Evolutionary conservation across 2,113 vertebrate species (phyloP), one percentile per base, ranked within the genome.

Genomic region (Notiomystis cincta): DNA sequence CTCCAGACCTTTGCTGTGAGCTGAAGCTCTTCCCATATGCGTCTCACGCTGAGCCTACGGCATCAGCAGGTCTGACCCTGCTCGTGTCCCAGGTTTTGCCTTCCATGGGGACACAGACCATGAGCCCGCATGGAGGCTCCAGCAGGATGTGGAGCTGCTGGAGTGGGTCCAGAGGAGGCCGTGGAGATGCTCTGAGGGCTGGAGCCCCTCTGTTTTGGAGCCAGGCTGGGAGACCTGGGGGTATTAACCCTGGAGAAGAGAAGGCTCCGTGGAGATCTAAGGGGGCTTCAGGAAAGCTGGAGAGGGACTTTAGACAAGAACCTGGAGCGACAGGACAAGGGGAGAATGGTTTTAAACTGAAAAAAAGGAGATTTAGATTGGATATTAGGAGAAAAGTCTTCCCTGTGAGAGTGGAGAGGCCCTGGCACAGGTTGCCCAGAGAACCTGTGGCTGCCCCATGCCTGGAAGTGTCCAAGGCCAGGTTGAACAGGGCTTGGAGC

Each of bases 71-170:
- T n/a, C 57, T 13, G 0, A 6, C 33, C 37, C 65, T 15, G 21
- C 71, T 45, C 6, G 0, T 6, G 2, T 20, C 35, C 56, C 3
- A 5, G 4, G 2, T 30, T 79, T 31, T 13, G 28, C 28, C 33
- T 73, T 38, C 30, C 7, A 0, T 4, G 25, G 53, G 21, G 2
- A 7, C 56, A 6, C 0, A 11, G 44, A 25, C 44, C 42, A 5
- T 0, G 3, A 56, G 27, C 35, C 31, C 10, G 2, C 1, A 0
- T 4, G 22, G n/a, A 65, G 44, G 15, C 31, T 72, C 57, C 50
- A 37, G 67, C 51, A 58, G 51, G 19, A 33, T 13, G 7, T 38
- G 50, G 37, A 73, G 51, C 23, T 38, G 37, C 51, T 58, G 44
- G 27, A 37, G 37, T 10, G 23, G 27, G 10, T 38, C 13, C 2